phyloP scores from a whole-genome alignment of 2,797 vertebrate genomes.

The Cyprinella venusta region DNA sequence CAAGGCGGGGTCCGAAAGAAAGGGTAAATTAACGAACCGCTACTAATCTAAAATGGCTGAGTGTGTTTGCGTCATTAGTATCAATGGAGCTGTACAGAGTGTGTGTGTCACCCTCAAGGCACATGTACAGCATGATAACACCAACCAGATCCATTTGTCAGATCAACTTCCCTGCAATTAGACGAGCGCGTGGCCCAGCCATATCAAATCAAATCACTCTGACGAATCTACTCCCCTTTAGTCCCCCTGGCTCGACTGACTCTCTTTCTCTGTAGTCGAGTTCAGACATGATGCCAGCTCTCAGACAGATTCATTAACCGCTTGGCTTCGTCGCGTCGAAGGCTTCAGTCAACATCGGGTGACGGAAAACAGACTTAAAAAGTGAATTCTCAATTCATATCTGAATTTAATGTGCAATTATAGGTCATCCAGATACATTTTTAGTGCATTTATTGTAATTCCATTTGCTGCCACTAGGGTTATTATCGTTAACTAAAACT shows the following conservation, averaged over 20 bases:
- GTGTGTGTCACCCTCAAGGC: constrained; percentile 15
- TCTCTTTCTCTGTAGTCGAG: constrained; percentile 29
- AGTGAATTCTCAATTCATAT: too few species aligned
- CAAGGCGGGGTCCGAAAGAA: neutral
- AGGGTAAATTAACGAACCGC: neutral
- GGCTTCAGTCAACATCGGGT: constrained; percentile 22
- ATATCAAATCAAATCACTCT: constrained; percentile 37
- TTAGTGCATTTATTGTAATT: neutral
- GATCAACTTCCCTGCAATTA: constrained; percentile 39
- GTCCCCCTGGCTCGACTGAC: constrained; percentile 7
- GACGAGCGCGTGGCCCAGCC: constrained; percentile 15
- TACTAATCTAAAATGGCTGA: neutral
- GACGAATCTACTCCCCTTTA: constrained; percentile 1
- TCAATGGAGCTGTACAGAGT: constrained; percentile 22
- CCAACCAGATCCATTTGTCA: constrained; percentile 30
- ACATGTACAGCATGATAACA: constrained; percentile 27
- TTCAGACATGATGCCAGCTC: constrained; percentile 17
- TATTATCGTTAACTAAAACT: neutral
- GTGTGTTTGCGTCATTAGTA: neutral
- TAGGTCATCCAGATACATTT: neutral
- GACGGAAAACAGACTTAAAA: constrained; percentile 19
- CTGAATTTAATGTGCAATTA: neutral
- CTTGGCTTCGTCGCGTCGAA: constrained; percentile 1
- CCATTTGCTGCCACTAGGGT: neutral
- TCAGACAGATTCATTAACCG: constrained; percentile 11